Evolutionary conservation across 2,113 vertebrate species (phyloP).

Genomic region (Trogon surrucura): DNA sequence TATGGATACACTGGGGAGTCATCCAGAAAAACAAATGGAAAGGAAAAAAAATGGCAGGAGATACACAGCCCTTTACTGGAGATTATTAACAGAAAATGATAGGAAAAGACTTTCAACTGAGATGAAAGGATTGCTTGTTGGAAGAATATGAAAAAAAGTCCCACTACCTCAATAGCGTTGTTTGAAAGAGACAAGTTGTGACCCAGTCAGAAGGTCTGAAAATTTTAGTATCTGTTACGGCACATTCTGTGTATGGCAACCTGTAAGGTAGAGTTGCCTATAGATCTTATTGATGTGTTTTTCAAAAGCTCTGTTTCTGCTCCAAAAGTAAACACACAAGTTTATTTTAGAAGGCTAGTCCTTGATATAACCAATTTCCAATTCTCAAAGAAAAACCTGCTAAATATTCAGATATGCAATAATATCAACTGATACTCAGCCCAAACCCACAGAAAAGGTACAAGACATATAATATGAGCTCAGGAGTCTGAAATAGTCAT

Average conservation of each 20-base stretch:
- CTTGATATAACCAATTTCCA: background rate
- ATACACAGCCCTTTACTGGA: background rate
- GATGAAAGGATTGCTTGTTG: conserved; percentile 1
- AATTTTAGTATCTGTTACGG: background rate
- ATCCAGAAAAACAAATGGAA: background rate
- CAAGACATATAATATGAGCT: background rate
- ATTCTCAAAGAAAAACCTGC: background rate
- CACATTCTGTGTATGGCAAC: background rate
- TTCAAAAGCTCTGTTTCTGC: background rate
- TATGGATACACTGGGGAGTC: background rate
- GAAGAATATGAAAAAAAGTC: background rate
- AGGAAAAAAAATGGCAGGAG: background rate
- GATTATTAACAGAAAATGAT: conserved; percentile 1
- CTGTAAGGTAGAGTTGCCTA: background rate
- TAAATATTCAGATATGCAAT: background rate
- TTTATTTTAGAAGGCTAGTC: background rate
- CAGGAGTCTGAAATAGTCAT: background rate
- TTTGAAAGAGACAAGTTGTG: background rate
- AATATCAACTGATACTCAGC: background rate
- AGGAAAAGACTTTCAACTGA: conserved; percentile 15
- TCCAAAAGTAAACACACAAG: background rate
- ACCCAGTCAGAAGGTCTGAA: background rate
- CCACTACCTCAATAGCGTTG: background rate
- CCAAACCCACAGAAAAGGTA: background rate
- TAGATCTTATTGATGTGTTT: background rate